Percentiles rank a stretch among this genome's conserved stretches.
These are phyloP conservation scores for Drosophila mayri DNA, from an alignment of 1,140 invertebrate genomes.

Conservation along the genomic window DNA sequence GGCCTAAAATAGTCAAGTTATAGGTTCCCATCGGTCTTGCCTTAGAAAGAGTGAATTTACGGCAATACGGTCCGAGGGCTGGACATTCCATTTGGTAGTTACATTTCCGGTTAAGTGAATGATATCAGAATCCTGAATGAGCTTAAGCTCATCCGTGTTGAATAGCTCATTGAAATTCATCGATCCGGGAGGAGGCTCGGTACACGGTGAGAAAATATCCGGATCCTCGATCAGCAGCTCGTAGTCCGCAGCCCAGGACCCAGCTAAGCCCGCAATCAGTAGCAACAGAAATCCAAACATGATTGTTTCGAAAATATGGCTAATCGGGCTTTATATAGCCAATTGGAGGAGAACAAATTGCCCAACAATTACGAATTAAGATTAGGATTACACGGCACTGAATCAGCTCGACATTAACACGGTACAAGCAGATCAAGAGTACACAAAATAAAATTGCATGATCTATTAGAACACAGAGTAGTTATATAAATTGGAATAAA, in stretches of 20 bases:
- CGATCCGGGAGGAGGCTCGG: conserved; percentile 31
- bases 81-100: conserved; percentile 41
- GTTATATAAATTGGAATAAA: not conserved
- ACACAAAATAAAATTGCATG: not conserved
- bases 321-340: conserved; percentile 20
- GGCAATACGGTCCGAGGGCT: conserved; percentile 54
- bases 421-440: not conserved
- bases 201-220: conserved; percentile 48
- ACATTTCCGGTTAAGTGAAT: conserved; percentile 35
- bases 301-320: not conserved
- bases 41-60: not conserved
- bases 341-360: not conserved
- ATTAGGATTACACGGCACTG: conserved; percentile 3
- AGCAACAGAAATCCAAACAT: conserved; percentile 44
- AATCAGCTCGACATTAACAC: not conserved
- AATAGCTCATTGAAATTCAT: conserved; percentile 9
- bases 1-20: conserved; percentile 12
- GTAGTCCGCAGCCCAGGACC: conserved; percentile 39
- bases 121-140: conserved; percentile 15
- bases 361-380: not conserved
- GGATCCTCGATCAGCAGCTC: conserved; percentile 52
- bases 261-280: conserved; percentile 2
- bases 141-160: conserved; percentile 8
- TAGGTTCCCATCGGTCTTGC: not conserved
- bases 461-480: not conserved